phyloP scores from a whole-genome alignment of 2,113 vertebrate species.

The Prunella fulvescens region DNA sequence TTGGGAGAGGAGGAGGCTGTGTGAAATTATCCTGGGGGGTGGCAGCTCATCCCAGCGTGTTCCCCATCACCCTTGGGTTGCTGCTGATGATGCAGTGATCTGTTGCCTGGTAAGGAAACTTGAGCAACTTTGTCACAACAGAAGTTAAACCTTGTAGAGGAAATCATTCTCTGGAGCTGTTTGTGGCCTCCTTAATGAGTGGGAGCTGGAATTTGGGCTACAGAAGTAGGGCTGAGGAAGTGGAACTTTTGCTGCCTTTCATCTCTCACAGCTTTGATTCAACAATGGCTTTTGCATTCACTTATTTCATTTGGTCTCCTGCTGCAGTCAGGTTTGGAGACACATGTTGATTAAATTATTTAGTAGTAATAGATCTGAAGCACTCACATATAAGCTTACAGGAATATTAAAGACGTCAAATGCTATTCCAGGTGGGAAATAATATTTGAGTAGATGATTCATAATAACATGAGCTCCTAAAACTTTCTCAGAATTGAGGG shows the following conservation, averaged over 20 bases:
- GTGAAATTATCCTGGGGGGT: background rate
- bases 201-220: background rate
- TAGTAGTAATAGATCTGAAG: background rate
- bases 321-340: background rate
- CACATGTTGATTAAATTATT: background rate
- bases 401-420: background rate
- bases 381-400: background rate
- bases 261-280: background rate
- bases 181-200: background rate
- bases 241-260: background rate
- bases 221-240: background rate
- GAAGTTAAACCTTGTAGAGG: background rate
- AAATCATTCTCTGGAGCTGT: background rate
- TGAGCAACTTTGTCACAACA: background rate
- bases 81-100: background rate
- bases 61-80: background rate
- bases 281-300: background rate
- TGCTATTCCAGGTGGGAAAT: background rate
- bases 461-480: background rate
- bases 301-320: background rate
- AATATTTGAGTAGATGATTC: background rate
- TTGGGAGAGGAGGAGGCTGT: background rate
- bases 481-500: background rate
- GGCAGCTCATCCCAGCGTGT: background rate
- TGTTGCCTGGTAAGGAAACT: background rate